phyloP scores from a whole-genome alignment of 1,140 invertebrate species.

The Drosophila ficusphila region DNA sequence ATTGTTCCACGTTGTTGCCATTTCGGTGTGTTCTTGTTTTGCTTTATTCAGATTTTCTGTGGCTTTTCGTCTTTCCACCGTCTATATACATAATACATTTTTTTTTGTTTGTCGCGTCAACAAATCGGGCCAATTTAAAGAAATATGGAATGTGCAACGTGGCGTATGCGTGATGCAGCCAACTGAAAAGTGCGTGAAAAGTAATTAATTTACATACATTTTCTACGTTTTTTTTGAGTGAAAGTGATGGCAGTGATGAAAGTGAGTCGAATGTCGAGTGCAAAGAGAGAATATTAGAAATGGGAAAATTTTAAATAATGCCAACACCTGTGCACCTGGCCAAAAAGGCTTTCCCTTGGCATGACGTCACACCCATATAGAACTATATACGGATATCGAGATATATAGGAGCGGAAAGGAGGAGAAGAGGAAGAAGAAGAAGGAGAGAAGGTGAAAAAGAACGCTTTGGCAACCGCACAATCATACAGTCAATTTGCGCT shows the following conservation, averaged over 20 bases:
- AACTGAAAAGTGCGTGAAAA: constrained; percentile 47
- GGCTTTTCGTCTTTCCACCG: not conserved
- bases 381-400: constrained; percentile 9
- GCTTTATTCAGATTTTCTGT: constrained; percentile 25
- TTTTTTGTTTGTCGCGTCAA: constrained; percentile 28
- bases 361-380: constrained; percentile 26
- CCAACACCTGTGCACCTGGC: constrained; percentile 20
- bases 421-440: constrained; percentile 1
- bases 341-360: constrained; percentile 1
- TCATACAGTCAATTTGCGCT: constrained; percentile 80
- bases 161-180: constrained; percentile 64
- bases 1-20: constrained; percentile 22
- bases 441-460: constrained; percentile 3
- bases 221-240: constrained; percentile 27
- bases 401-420: constrained; percentile 1
- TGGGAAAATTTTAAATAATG: not conserved
- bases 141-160: constrained; percentile 41
- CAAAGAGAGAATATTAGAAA: not conserved
- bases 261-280: constrained; percentile 16
- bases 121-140: constrained; percentile 19
- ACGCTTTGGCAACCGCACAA: constrained; percentile 60
- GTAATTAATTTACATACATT: not conserved
- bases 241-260: constrained; percentile 24
- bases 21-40: constrained; percentile 33
- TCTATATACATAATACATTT: not conserved